These are phyloP conservation scores for Eupithecia inturbata DNA, from an alignment of 2,888 invertebrate species.

Conservation along the genomic window DNA sequence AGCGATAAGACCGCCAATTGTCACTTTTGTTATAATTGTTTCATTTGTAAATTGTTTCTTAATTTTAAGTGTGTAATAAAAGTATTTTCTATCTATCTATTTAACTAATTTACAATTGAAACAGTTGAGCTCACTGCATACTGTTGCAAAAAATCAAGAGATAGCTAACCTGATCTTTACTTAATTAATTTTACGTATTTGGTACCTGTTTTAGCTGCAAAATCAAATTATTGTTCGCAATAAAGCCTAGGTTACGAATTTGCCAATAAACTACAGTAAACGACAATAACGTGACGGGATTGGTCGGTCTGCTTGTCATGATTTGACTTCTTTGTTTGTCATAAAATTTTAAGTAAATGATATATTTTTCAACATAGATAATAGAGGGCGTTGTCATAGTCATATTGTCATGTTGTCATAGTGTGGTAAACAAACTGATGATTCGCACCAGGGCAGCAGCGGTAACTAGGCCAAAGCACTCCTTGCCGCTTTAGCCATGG, in stretches of 20 bases:
- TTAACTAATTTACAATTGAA: neutral
- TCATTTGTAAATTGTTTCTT: too few relatives aligned
- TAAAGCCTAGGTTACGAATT: neutral
- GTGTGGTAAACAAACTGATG: too few relatives aligned
- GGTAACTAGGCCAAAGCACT: neutral
- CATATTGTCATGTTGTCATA: too few relatives aligned
- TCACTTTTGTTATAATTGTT: too few relatives aligned
- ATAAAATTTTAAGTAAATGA: too few relatives aligned
- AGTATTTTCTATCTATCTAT: too few relatives aligned
- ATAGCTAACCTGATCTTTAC: neutral
- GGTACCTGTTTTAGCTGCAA: neutral
- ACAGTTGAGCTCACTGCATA: neutral
- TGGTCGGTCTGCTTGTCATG: neutral
- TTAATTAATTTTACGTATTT: neutral
- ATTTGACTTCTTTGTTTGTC: neutral
- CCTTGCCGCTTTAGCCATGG: neutral
- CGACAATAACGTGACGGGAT: neutral
- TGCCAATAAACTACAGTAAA: neutral
- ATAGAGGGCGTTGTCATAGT: too few relatives aligned
- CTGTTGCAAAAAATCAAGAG: neutral
- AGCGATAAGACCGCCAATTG: too few relatives aligned
- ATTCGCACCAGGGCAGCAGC: too few relatives aligned
- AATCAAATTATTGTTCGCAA: neutral
- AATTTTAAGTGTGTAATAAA: too few relatives aligned
- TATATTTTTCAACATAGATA: too few relatives aligned